phyloP scores from a whole-genome alignment of 2,888 invertebrate species.

The Stenichneumon culpator region DNA sequence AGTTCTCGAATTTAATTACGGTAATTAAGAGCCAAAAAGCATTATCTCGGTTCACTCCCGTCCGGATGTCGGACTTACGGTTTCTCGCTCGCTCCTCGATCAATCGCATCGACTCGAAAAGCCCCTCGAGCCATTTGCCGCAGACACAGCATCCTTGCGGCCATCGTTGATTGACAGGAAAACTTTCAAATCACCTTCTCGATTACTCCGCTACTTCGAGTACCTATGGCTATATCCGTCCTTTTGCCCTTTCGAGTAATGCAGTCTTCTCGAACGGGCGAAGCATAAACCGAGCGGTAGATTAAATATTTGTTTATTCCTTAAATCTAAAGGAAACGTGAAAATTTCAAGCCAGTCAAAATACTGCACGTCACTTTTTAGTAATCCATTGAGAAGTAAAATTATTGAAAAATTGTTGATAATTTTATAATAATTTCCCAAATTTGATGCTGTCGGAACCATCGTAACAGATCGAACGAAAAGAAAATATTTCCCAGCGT shows the following conservation, averaged over 20 bases:
- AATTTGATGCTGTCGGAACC: background rate
- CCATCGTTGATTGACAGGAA: constrained; percentile 78
- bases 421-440: background rate
- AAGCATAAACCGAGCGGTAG: background rate
- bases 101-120: constrained; percentile 76
- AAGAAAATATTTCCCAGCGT: background rate
- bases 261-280: background rate
- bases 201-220: constrained; percentile 35
- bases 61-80: constrained; percentile 50
- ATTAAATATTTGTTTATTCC: background rate
- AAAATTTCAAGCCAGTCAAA: background rate
- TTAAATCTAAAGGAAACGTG: too few relatives aligned
- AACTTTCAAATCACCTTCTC: constrained; percentile 77
- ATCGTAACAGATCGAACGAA: background rate
- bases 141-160: constrained; percentile 69
- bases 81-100: constrained; percentile 69
- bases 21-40: constrained; percentile 81
- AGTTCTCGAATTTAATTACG: constrained; percentile 82
- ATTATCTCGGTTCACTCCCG: constrained; percentile 68
- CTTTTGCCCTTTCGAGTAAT: background rate
- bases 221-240: background rate
- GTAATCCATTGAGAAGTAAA: background rate
- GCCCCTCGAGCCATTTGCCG: constrained; percentile 76
- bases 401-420: background rate
- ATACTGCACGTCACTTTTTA: background rate